Evolutionary conservation across 2,797 vertebrate species (phyloP).

Genomic region (Todus mexicanus): DNA sequence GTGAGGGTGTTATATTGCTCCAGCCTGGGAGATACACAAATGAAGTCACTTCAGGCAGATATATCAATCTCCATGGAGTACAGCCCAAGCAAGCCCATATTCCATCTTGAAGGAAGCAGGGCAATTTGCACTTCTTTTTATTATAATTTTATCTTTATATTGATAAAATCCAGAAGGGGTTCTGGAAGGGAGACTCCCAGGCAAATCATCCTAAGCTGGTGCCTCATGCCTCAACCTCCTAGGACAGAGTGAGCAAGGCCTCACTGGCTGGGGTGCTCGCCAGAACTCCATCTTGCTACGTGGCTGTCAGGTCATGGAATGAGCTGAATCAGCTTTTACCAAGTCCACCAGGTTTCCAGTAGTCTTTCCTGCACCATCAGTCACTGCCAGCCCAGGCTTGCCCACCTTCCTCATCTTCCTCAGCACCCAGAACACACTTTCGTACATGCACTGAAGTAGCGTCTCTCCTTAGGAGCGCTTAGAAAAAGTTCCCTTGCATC

Average conservation of each 20-base stretch:
- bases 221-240: rapidly evolving
- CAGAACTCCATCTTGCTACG: neutral
- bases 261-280: neutral
- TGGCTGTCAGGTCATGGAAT: neutral
- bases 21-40: neutral
- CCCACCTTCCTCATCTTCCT: neutral
- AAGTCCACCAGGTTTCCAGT: neutral
- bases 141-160: neutral
- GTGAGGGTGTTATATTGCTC: neutral
- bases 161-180: neutral
- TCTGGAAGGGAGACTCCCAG: rapidly evolving
- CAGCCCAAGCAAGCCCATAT: neutral
- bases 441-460: neutral
- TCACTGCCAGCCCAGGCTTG: neutral
- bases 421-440: neutral
- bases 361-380: neutral
- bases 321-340: neutral
- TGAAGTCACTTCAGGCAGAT: neutral
- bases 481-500: neutral
- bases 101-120: neutral
- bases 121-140: neutral
- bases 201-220: neutral
- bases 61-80: neutral
- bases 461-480: neutral
- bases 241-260: neutral